Conservation (phyloP, 1,140 invertebrate genomes). For the Zaprionus capensis region DNA sequence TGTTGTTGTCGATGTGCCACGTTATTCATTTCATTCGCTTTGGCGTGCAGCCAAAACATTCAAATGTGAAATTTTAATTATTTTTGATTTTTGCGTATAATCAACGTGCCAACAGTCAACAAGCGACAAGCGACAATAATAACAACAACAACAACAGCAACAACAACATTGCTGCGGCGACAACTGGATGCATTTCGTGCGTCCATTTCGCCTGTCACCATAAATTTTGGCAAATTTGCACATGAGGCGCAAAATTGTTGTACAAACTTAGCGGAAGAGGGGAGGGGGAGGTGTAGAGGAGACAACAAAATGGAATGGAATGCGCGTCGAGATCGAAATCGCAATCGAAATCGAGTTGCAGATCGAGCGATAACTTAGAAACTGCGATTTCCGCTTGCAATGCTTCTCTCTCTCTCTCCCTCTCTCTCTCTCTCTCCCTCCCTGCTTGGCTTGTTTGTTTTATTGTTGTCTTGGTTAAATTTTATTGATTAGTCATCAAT, state of each 20-base stretch:
- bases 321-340: background rate
- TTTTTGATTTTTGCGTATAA: slow-evolving; percentile 84
- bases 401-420: background rate
- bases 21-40: slow-evolving; percentile 35
- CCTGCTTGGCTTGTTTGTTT: background rate
- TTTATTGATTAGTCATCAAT: slow-evolving; percentile 80
- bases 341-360: background rate
- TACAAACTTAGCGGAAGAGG: background rate
- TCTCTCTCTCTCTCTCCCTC: background rate
- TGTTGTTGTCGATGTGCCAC: slow-evolving; percentile 33
- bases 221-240: slow-evolving; percentile 77
- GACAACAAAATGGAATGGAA: background rate
- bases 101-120: slow-evolving; percentile 74
- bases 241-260: slow-evolving; percentile 68
- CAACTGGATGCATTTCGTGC: slow-evolving; percentile 69
- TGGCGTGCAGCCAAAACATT: slow-evolving; percentile 73
- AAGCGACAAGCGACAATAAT: slow-evolving; percentile 45
- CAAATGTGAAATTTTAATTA: slow-evolving; percentile 84
- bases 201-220: slow-evolving; percentile 68
- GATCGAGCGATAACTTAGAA: too few relatives aligned
- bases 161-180: slow-evolving; percentile 28
- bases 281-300: too few relatives aligned
- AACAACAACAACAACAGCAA: slow-evolving; percentile 31
- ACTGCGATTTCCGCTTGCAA: too few relatives aligned
- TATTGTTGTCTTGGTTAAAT: slow-evolving; percentile 64